Evolutionary conservation across 2,113 vertebrate species (phyloP).

Genomic region (Coracopsis vasa): DNA sequence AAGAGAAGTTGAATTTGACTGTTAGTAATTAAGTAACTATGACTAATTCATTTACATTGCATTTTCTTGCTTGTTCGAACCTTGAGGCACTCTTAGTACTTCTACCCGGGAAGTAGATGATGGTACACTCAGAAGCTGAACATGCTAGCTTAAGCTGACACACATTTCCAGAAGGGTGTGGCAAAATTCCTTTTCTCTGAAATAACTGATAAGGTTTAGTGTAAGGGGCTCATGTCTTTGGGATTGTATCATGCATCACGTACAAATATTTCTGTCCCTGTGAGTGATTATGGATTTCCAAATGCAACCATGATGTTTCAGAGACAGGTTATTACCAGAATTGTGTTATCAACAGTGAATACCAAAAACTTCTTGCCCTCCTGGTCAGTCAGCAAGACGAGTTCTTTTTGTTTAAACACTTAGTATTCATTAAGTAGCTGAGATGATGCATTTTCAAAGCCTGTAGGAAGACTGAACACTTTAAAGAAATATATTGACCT

Average conservation of each 20-base stretch:
- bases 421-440: neutral
- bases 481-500: neutral
- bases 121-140: neutral
- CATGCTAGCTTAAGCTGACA: neutral
- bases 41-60: neutral
- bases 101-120: neutral
- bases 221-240: neutral
- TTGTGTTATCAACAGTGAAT: neutral
- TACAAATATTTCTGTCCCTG: neutral
- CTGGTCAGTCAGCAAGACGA: neutral
- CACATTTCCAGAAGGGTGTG: neutral
- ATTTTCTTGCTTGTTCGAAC: neutral
- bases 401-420: neutral
- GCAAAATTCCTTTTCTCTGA: slow-evolving; percentile 59
- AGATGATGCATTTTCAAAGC: neutral
- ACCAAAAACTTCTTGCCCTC: neutral
- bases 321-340: neutral
- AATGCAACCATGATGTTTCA: neutral
- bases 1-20: neutral
- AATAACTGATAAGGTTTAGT: slow-evolving; percentile 30
- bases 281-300: neutral
- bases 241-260: neutral
- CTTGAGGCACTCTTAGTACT: slow-evolving; percentile 14
- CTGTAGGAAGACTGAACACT: neutral
- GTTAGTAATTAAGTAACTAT: neutral